Conservation (phyloP, 2,797 vertebrate species). For the Molossus alvarezi region DNA sequence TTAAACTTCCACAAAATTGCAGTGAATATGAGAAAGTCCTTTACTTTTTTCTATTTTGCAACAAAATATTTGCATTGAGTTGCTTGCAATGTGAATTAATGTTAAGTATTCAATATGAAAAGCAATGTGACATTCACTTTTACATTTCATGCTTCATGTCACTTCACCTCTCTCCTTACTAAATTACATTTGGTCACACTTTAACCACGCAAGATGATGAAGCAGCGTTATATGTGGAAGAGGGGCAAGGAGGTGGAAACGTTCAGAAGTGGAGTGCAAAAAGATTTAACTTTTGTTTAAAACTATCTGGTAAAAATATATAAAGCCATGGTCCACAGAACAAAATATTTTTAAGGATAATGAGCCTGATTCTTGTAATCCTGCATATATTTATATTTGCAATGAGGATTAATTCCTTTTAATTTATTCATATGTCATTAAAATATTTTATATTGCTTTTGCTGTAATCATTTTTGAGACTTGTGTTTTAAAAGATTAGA, state of each 20-base stretch:
- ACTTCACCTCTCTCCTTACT: constrained; percentile 77
- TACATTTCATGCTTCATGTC: constrained; percentile 74
- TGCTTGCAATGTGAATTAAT: constrained; percentile 73
- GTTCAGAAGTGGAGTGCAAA: constrained; percentile 55
- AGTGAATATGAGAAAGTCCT: constrained; percentile 11
- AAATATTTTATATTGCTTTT: not conserved
- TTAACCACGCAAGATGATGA: constrained; percentile 62
- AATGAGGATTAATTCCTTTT: not conserved
- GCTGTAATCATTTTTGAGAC: not conserved
- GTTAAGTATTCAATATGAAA: constrained; percentile 77
- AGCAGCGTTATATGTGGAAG: constrained; percentile 63
- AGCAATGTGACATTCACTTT: constrained; percentile 80
- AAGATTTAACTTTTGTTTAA: constrained; percentile 69
- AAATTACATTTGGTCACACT: constrained; percentile 80
- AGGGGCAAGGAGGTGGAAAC: constrained; percentile 56
- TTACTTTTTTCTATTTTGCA: constrained; percentile 64
- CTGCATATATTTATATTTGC: not conserved
- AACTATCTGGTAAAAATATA: constrained; percentile 34
- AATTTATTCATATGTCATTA: not conserved
- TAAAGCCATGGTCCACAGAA: not conserved
- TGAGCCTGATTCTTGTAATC: not conserved
- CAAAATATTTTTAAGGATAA: constrained; percentile 54
- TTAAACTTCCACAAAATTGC: not conserved
- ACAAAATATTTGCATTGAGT: constrained; percentile 77
- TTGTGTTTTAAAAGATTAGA: not conserved